phyloP scores from a whole-genome alignment of 2,797 vertebrate genomes.

The Pitangus sulphuratus region DNA sequence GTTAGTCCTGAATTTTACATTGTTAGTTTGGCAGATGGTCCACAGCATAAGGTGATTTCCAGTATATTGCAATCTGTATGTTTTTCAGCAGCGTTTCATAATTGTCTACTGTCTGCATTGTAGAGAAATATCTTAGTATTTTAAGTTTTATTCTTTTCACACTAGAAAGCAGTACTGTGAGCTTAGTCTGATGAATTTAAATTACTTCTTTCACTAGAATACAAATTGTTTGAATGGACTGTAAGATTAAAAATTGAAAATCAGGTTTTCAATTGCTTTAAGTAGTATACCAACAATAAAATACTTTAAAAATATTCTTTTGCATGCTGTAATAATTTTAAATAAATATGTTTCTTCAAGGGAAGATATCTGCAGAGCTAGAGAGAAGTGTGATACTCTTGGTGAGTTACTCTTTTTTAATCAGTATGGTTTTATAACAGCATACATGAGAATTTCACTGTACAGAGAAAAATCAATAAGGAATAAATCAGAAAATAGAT shows the following conservation, averaged over 20 bases:
- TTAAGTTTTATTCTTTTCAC: background rate
- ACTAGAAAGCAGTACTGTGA: background rate
- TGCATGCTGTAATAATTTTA: constrained; percentile 14
- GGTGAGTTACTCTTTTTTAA: constrained; percentile 81
- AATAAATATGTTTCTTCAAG: constrained; percentile 76
- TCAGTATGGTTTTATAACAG: background rate
- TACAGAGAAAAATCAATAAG: background rate
- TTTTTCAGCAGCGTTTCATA: background rate
- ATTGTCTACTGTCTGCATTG: background rate
- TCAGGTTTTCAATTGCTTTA: background rate
- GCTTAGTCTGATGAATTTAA: background rate
- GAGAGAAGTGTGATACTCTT: constrained; percentile 96
- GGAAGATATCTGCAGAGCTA: constrained; percentile 96
- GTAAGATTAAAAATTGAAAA: background rate
- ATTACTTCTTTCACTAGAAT: background rate
- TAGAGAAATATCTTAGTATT: background rate
- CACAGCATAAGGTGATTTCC: background rate
- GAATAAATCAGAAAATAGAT: background rate
- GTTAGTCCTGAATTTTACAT: background rate
- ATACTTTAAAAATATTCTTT: background rate
- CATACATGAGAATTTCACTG: background rate
- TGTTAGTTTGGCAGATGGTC: background rate
- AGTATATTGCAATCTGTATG: background rate
- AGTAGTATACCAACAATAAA: background rate
- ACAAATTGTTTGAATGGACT: background rate